Evolutionary conservation across 2,797 vertebrate genomes (phyloP), one percentile per base, ranked within the genome.

Genomic region (Phoxinus dragarum): DNA sequence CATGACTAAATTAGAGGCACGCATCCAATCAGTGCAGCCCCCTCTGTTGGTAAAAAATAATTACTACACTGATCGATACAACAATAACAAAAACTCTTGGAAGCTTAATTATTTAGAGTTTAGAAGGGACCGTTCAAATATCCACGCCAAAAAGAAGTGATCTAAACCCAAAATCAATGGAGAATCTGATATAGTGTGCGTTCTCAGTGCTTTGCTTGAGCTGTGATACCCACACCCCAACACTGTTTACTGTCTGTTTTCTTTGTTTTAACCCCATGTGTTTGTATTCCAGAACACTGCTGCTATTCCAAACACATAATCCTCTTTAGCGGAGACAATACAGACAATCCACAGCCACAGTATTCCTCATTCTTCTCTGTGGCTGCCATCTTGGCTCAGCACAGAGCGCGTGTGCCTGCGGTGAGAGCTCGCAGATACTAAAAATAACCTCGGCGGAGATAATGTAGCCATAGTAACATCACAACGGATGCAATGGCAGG

Each of bases 391-490:
- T 88, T 87, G 89, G 87, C 87, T 89, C 1, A 52, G 36, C 84
- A 61, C 66, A 61, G 74, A 88, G 84, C 66, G 85, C 84, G 84
- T 89, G 54, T 52, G 84, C 87, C 88, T 86, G 86, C 83, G 81
- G 87, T 73, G 84, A 89, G 88, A 85, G 77, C 91, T 92, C 91
- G 90, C 91, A 83, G 90, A 86, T 88, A 90, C 95, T 96, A 96
- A 94, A 95, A 96, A 96, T 96, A 96, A 93, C 95, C 90, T 90
- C 90, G 91, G 71, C 90, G 90, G 84, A 84, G 88, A 79, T 89
- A 88, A 88, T 91, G 95, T 96, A 94, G 93, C 91, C 94, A 87
- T 95, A 92, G 94, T 89, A 95, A 96, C 95, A 90, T 93, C 92
- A 93, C 94, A 95, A 94, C 92, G 89, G 91, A 94, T 94, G 93